Conservation (phyloP, 2,888 invertebrate genomes). For the Ectemnius cavifrons region DNA sequence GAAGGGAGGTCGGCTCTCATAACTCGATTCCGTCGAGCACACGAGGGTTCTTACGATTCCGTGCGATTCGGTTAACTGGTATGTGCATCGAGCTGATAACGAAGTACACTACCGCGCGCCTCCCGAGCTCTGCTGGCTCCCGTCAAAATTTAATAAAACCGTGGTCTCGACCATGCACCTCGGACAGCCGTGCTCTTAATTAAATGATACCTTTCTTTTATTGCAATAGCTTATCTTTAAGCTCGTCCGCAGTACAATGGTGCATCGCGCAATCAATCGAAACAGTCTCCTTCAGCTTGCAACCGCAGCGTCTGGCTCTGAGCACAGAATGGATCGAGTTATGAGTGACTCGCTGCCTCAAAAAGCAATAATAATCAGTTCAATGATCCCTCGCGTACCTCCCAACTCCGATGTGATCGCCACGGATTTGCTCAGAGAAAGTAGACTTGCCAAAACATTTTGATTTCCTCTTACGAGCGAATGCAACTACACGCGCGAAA, state of each 20-base stretch:
- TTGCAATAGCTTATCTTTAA: no score
- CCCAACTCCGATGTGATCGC: background rate
- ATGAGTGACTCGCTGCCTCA: no score
- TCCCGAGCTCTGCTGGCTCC: background rate
- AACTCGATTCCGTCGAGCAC: conserved; percentile 59
- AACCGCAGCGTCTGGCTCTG: no score
- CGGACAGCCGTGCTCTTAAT: background rate
- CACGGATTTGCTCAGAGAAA: background rate
- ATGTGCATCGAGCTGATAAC: conserved; percentile 40
- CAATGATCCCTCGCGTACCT: background rate
- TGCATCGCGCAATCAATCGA: no score
- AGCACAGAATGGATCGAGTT: no score
- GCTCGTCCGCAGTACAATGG: no score
- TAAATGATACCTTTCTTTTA: background rate
- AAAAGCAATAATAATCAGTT: conserved; percentile 5
- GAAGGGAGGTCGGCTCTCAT: conserved; percentile 53
- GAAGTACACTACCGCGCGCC: conserved; percentile 7
- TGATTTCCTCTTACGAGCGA: conserved; percentile 48
- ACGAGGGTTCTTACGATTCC: conserved; percentile 48
- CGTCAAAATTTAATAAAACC: background rate
- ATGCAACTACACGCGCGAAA: conserved; percentile 41
- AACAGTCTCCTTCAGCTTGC: no score
- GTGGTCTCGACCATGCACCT: background rate
- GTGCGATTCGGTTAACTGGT: conserved; percentile 39
- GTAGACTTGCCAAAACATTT: conserved; percentile 49